phyloP scores from a whole-genome alignment of 64 coral and sea anemone species.

The Montipora cactus region DNA sequence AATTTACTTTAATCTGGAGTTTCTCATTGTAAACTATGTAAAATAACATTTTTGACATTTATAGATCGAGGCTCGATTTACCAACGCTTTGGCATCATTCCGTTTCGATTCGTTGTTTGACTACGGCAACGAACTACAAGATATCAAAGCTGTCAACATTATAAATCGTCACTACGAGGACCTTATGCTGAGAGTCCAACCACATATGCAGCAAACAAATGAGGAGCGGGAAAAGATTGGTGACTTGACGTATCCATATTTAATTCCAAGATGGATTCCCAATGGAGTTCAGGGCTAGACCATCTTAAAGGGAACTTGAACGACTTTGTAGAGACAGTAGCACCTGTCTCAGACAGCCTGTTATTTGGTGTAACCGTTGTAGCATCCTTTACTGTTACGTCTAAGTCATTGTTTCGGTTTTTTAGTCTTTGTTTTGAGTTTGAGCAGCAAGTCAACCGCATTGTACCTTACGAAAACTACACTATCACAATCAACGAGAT shows the following conservation, averaged over 20 bases:
- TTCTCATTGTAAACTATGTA: too few species aligned
- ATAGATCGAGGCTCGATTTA: neutral
- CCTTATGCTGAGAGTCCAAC: conserved; percentile 15
- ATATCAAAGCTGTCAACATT: conserved; percentile 21
- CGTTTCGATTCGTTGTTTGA: conserved; percentile 80
- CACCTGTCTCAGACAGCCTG: too few species aligned
- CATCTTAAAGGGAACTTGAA: neutral
- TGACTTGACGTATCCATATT: conserved; percentile 74
- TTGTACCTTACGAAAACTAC: too few species aligned
- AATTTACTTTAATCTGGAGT: too few species aligned
- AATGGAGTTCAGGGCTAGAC: conserved; percentile 68
- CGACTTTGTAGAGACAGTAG: too few species aligned
- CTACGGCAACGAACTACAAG: conserved; percentile 53
- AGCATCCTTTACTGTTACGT: too few species aligned
- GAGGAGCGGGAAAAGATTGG: conserved; percentile 21
- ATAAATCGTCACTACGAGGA: conserved; percentile 25
- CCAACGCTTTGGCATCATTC: neutral
- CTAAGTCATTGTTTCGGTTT: too few species aligned
- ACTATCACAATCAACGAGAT: too few species aligned
- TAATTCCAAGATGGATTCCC: conserved; percentile 75
- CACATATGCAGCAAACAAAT: conserved; percentile 24
- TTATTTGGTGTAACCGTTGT: too few species aligned
- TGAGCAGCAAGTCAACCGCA: too few species aligned
- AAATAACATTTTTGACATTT: neutral
- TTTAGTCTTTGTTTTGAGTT: too few species aligned